Conservation (phyloP, 2,888 invertebrate species). For the Cryptus armator region DNA sequence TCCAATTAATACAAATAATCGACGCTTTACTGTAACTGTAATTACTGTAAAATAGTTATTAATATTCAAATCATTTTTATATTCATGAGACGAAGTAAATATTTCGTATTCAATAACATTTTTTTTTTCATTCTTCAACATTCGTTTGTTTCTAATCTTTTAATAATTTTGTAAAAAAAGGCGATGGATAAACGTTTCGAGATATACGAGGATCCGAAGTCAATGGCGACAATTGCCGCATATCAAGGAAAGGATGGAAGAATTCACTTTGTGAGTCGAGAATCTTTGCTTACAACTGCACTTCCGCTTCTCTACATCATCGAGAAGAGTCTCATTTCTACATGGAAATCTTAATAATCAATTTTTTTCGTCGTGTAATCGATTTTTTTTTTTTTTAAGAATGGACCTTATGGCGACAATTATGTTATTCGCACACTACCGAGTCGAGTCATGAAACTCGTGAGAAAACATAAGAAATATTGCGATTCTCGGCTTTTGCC, state of each 20-base stretch:
- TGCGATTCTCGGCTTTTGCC: slow-evolving; percentile 25
- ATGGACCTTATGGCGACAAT: slow-evolving; percentile 57
- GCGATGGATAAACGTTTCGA: slow-evolving; percentile 33
- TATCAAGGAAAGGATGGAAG: slow-evolving; percentile 42
- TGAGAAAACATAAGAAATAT: slow-evolving; percentile 50
- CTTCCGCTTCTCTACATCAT: no score
- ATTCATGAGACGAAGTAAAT: no score
- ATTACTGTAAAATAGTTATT: no score
- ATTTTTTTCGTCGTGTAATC: neutral
- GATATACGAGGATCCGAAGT: slow-evolving; percentile 63
- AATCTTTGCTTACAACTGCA: neutral
- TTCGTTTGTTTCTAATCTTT: neutral
- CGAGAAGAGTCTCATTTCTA: no score
- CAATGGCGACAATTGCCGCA: slow-evolving; percentile 63
- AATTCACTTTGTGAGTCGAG: slow-evolving; percentile 63
- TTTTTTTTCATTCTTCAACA: neutral
- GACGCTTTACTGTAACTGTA: no score
- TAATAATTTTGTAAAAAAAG: neutral
- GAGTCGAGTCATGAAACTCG: slow-evolving; percentile 49
- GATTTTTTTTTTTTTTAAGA: slow-evolving; percentile 37
- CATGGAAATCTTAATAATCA: neutral
- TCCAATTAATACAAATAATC: no score
- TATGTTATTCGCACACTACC: slow-evolving; percentile 64
- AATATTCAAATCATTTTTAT: no score
- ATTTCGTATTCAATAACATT: no score